Evolutionary conservation across 2,888 invertebrate species (phyloP).

Genomic region (Lepidochrysops patricia): DNA sequence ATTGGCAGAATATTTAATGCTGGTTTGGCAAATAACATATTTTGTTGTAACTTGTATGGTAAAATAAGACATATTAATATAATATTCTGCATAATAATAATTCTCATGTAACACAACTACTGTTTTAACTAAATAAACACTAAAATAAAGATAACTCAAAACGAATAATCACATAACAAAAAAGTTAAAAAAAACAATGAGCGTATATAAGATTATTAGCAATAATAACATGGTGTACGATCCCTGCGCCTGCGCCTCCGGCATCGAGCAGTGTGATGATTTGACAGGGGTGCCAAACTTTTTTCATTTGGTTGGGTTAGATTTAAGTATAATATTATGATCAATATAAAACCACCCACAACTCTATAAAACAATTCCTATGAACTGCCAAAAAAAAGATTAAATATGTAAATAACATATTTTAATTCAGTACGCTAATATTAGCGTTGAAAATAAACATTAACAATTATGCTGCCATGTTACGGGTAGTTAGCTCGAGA

Average conservation of each 20-base stretch:
- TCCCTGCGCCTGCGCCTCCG: slow-evolving; percentile 57
- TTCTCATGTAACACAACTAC: too few relatives aligned
- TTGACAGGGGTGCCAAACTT: slow-evolving; percentile 36
- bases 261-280: slow-evolving; percentile 43
- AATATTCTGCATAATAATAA: too few relatives aligned
- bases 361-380: neutral
- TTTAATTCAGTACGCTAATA: neutral
- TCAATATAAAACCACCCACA: neutral
- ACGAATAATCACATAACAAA: slow-evolving; percentile 3
- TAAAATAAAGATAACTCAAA: slow-evolving; percentile 9
- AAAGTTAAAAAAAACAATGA: slow-evolving; percentile 16
- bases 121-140: neutral
- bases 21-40: too few relatives aligned
- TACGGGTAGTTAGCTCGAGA: neutral
- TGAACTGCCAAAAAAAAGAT: neutral
- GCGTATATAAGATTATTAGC: slow-evolving; percentile 48
- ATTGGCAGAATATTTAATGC: too few relatives aligned
- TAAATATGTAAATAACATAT: neutral
- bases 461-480: neutral
- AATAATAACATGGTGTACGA: slow-evolving; percentile 66
- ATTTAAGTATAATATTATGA: neutral
- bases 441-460: neutral
- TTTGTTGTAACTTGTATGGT: too few relatives aligned
- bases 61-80: too few relatives aligned
- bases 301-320: too few relatives aligned